phyloP scores from a whole-genome alignment of 1,140 invertebrate genomes.

The Solenopsis fugax region DNA sequence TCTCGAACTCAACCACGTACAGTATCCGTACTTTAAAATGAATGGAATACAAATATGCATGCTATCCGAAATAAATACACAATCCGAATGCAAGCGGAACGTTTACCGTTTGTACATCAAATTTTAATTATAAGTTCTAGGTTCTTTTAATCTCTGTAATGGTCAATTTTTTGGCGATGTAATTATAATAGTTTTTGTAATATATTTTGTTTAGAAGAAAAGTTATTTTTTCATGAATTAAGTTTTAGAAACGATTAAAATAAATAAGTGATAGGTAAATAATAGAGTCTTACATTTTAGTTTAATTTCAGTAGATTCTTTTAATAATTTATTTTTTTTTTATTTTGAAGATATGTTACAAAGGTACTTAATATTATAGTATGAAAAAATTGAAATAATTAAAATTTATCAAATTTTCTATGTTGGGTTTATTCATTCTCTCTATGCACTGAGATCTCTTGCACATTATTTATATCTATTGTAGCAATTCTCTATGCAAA shows the following conservation, averaged over 20 bases:
- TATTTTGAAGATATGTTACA: background rate
- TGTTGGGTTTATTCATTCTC: background rate
- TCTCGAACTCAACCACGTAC: slow-evolving; percentile 37
- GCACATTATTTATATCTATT: background rate
- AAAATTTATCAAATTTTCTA: background rate
- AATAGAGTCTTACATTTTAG: background rate
- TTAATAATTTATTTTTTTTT: background rate
- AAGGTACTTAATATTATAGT: background rate
- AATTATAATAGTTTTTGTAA: background rate
- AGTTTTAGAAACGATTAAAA: background rate
- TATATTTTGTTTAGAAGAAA: background rate
- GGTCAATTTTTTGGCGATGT: background rate
- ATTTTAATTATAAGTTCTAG: background rate
- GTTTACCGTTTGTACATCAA: background rate
- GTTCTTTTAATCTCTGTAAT: background rate
- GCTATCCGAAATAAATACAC: slow-evolving; percentile 34
- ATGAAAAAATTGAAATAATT: background rate
- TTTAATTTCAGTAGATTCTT: background rate
- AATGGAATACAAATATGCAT: slow-evolving; percentile 45
- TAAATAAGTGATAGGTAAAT: background rate
- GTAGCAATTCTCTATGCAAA: background rate
- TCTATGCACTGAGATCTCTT: background rate
- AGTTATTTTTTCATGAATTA: background rate
- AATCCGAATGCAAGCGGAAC: background rate
- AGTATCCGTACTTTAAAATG: slow-evolving; percentile 45